phyloP scores from a whole-genome alignment of 2,113 vertebrate genomes.

The Tichodroma muraria region DNA sequence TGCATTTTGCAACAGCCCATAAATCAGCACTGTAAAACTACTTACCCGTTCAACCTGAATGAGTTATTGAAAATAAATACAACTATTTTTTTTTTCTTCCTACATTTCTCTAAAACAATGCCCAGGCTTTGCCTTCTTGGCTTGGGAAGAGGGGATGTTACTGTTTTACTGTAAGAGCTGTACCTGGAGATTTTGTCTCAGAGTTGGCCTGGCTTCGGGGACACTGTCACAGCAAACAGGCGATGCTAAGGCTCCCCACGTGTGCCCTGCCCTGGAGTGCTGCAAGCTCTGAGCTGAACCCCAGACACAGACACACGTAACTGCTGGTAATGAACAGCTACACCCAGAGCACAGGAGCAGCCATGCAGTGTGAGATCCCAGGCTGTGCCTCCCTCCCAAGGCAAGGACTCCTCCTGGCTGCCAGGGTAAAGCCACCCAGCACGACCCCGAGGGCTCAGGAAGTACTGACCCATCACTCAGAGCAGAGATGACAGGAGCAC shows the following conservation, averaged over 20 bases:
- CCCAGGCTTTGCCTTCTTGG: background rate
- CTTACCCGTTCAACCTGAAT: background rate
- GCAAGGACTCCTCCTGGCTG: background rate
- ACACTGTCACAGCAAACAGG: background rate
- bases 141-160: background rate
- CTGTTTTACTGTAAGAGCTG: background rate
- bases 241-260: background rate
- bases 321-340: background rate
- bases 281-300: background rate
- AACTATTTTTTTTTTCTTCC: background rate
- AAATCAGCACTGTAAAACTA: conserved; percentile 14
- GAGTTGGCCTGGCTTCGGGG: background rate
- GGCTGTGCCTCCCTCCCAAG: background rate
- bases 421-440: background rate
- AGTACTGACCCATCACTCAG: background rate
- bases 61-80: conserved; percentile 21
- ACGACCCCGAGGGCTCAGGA: rapidly evolving
- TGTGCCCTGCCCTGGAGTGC: background rate
- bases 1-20: conserved; percentile 2
- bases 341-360: background rate
- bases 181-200: background rate
- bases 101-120: background rate
- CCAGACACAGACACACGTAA: background rate
- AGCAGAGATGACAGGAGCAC: background rate
- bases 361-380: rapidly evolving